phyloP scores from a whole-genome alignment of 92 coral and sea anemone species.

The Parazoanthus darwini region DNA sequence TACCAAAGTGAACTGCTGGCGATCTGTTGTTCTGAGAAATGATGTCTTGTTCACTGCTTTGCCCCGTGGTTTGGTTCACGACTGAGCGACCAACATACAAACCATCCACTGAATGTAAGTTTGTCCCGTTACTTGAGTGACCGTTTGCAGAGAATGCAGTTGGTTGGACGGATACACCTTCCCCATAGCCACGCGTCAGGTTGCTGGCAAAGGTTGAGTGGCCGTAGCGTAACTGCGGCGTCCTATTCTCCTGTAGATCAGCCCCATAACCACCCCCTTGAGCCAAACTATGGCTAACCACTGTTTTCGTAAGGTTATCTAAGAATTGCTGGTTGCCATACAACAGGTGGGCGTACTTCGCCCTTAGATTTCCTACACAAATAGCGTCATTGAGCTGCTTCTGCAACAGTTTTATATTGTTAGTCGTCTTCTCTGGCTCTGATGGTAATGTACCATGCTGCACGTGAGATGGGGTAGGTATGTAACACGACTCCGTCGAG shows the following conservation, averaged over 20 bases:
- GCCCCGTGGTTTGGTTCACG: background rate
- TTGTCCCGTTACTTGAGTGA: background rate
- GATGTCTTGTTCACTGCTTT: background rate
- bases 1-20: background rate
- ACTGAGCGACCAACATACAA: background rate
- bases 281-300: background rate
- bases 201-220: background rate
- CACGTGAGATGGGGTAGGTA: background rate
- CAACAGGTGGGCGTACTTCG: conserved; percentile 16
- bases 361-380: conserved; percentile 17
- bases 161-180: background rate
- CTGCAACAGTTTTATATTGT: conserved; percentile 21
- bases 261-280: background rate
- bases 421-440: background rate
- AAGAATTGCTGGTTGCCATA: conserved; percentile 6
- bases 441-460: background rate
- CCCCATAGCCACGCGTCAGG: background rate
- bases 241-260: background rate
- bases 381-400: conserved; percentile 33
- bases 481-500: background rate
- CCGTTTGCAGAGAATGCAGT: background rate
- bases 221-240: background rate
- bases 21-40: background rate
- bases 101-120: background rate
- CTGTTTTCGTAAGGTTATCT: background rate